Base-by-base conservation (phyloP, 2,888 invertebrate genomes). In the Hypsopygia costalis region DNA sequence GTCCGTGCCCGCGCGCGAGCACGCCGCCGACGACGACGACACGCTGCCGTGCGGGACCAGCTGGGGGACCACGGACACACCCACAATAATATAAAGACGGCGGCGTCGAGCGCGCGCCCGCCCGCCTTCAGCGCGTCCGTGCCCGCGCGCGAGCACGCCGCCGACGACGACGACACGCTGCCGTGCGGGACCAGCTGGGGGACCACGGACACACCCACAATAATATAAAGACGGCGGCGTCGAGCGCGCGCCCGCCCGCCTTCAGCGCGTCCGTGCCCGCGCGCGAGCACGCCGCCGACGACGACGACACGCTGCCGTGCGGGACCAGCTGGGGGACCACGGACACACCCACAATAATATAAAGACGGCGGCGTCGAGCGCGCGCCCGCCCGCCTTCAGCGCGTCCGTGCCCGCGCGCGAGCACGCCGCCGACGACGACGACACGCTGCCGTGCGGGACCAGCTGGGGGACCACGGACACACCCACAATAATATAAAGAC, bases 81-180 rank as follows among this genome's bases (percentile, higher is more conserved):
- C 32, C 31, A 30, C 34, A n/a, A n/a, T n/a, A n/a, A n/a, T n/a
- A n/a, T n/a, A n/a, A n/a, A n/a, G 38, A 93, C 90, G 22, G 94
- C 93, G 40, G 95, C 95, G 86, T 96, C 95, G 0, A 94, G 88
- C 12, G 95, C 93, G 76, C 92, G 92, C n/a, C 95, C 95, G 92
- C 94, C 81, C 90, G 93, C 41, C 70, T 92, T 91, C 54, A 96
- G 82, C 58, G 92, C 87, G 54, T 88, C 86, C 9, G 92, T 91
- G 34, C 95, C 95, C 41, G 94, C 91, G 55, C 90, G 83, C 12
- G 95, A 94, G 82, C 96, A 96, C 62, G 91, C 90, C 50, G 89
- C 87, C 59, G 91, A 94, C 28, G 93, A 93, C 34, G 93, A 91
- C 10, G 94, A 92, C 44, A 95, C 94, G 58, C 93, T 94, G 36